phyloP scores from a whole-genome alignment of 2,797 vertebrate genomes.

The Odontamblyopus lacepedii region DNA sequence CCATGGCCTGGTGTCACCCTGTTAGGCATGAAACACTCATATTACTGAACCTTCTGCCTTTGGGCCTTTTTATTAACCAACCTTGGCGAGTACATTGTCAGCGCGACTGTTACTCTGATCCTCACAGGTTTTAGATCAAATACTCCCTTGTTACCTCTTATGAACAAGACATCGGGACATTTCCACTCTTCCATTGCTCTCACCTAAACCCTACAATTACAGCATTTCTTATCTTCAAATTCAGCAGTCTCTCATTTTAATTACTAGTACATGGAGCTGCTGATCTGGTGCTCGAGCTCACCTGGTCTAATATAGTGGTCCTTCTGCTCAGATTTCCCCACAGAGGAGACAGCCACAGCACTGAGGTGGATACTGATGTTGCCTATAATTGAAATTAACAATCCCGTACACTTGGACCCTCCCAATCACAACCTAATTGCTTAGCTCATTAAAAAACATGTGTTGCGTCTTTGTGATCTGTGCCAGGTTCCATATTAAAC shows the following conservation, averaged over 20 bases:
- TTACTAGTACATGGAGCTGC: constrained; percentile 13
- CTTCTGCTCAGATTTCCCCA: constrained; percentile 53
- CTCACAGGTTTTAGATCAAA: constrained; percentile 20
- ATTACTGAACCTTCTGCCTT: constrained; percentile 19
- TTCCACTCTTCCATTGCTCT: constrained; percentile 11
- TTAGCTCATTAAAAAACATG: constrained; percentile 73
- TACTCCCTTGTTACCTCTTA: constrained; percentile 17
- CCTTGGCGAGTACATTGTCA: constrained; percentile 18
- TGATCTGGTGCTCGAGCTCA: constrained; percentile 31
- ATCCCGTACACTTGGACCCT: constrained; percentile 53
- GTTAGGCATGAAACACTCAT: constrained; percentile 37
- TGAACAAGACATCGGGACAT: constrained; percentile 7
- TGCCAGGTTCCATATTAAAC: constrained; percentile 54
- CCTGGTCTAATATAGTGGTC: constrained; percentile 39
- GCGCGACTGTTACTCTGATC: constrained; percentile 14
- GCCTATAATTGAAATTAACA: constrained; percentile 70
- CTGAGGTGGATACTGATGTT: constrained; percentile 60
- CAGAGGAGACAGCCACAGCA: constrained; percentile 39
- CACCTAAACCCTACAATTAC: constrained; percentile 21
- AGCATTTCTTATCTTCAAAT: constrained; percentile 21
- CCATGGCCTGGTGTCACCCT: constrained; percentile 8
- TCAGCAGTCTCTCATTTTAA: constrained; percentile 15
- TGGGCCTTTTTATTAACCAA: constrained; percentile 25
- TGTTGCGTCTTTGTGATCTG: constrained; percentile 60
- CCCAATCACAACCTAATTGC: constrained; percentile 65